Conservation (phyloP, 2,113 vertebrate genomes). For the Rhinolophus sinicus region DNA sequence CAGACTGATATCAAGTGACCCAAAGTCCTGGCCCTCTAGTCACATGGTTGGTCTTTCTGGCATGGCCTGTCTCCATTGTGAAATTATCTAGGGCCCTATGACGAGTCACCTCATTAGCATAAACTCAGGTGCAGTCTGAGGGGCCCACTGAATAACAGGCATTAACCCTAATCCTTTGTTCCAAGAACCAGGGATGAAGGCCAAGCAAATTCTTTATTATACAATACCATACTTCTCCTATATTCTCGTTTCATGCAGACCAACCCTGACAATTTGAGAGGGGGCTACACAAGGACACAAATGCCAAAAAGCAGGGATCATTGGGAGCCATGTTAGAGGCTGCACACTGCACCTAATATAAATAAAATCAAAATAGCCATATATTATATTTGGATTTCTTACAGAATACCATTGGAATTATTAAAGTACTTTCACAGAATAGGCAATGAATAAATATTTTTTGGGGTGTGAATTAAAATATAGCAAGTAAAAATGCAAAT, state of each 20-base stretch:
- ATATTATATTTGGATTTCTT: background rate
- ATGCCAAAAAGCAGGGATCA: background rate
- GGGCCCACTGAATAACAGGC: background rate
- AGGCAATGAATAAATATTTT: background rate
- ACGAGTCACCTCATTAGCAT: background rate
- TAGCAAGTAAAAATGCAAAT: background rate
- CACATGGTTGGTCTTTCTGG: background rate
- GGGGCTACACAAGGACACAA: background rate
- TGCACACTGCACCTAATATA: background rate
- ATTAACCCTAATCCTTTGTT: background rate
- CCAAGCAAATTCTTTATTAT: background rate
- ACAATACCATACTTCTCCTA: background rate
- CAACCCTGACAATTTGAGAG: background rate
- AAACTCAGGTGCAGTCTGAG: background rate
- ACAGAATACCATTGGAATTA: background rate
- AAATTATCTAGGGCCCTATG: background rate
- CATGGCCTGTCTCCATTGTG: no score
- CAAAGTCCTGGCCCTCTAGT: background rate
- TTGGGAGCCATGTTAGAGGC: background rate
- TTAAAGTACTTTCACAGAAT: background rate
- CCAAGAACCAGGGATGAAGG: background rate
- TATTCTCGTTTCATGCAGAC: background rate
- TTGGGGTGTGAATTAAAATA: background rate
- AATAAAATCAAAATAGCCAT: background rate
- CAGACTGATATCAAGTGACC: background rate